A percentile compares a stretch with the other conserved stretches of the same genome.
phyloP scores from a whole-genome alignment of 2,888 invertebrate species.

The Rotaria macrura region DNA sequence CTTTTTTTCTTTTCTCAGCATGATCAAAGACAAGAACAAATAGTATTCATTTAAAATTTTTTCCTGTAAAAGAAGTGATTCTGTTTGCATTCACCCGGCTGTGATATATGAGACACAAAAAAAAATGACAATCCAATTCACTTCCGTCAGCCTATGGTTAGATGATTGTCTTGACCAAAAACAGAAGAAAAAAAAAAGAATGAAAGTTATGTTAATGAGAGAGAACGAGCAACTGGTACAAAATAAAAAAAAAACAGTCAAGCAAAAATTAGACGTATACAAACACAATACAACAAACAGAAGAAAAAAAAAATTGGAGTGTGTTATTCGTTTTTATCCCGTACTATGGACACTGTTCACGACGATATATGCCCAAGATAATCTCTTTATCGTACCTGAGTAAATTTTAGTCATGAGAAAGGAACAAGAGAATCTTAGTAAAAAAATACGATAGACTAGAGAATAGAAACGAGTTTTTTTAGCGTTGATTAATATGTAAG shows the following conservation, averaged over 20 bases:
- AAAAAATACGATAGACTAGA: background rate
- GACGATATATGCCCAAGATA: background rate
- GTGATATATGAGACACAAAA: background rate
- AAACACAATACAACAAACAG: background rate
- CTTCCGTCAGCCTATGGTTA: background rate
- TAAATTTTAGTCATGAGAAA: background rate
- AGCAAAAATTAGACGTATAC: background rate
- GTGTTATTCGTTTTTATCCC: background rate
- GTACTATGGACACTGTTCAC: background rate
- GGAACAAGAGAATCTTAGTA: background rate
- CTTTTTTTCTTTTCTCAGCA: background rate
- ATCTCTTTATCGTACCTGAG: background rate
- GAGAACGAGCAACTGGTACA: background rate
- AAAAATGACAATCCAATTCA: background rate
- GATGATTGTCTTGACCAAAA: background rate
- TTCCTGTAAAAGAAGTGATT: background rate
- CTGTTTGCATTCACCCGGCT: background rate
- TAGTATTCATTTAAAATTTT: background rate
- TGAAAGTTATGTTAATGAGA: background rate
- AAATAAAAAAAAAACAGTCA: background rate
- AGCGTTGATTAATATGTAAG: background rate
- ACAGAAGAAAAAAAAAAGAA: background rate
- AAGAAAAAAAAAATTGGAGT: background rate
- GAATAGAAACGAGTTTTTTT: background rate
- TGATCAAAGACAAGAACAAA: background rate